phyloP scores from a whole-genome alignment of 2,113 vertebrate genomes.

The Seriola dumerili region DNA sequence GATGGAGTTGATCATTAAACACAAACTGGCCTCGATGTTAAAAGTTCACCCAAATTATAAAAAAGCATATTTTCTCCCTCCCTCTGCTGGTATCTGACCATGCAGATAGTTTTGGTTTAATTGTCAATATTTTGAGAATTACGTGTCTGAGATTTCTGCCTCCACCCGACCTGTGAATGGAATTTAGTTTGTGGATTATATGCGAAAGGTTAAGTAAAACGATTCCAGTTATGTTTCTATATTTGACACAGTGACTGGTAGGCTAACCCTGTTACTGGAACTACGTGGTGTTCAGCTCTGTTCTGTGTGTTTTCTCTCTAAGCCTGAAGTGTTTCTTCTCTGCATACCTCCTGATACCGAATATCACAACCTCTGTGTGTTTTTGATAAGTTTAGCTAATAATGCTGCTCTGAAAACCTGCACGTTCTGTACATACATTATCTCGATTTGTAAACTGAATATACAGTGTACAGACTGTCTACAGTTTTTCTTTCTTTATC shows the following conservation, averaged over 20 bases:
- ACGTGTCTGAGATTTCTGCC: neutral
- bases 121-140: neutral
- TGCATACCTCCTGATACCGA: neutral
- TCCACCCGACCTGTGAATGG: neutral
- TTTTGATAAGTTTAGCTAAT: constrained; percentile 31
- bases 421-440: constrained; percentile 26
- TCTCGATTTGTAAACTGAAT: neutral
- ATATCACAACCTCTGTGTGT: constrained; percentile 19
- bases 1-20: neutral
- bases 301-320: neutral
- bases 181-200: neutral
- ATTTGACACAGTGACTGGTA: too few relatives aligned
- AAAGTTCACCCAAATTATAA: constrained; percentile 5
- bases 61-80: neutral
- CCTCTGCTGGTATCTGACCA: too few relatives aligned
- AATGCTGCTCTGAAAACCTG: constrained; percentile 9
- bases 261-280: neutral
- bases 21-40: neutral
- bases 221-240: neutral
- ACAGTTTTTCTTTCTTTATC: neutral
- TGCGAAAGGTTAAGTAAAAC: neutral
- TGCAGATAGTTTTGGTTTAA: neutral
- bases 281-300: neutral
- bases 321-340: neutral
- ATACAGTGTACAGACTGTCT: neutral